Base-by-base conservation (phyloP, 2,797 vertebrate genomes). In the Phrynocephalus forsythii region DNA sequence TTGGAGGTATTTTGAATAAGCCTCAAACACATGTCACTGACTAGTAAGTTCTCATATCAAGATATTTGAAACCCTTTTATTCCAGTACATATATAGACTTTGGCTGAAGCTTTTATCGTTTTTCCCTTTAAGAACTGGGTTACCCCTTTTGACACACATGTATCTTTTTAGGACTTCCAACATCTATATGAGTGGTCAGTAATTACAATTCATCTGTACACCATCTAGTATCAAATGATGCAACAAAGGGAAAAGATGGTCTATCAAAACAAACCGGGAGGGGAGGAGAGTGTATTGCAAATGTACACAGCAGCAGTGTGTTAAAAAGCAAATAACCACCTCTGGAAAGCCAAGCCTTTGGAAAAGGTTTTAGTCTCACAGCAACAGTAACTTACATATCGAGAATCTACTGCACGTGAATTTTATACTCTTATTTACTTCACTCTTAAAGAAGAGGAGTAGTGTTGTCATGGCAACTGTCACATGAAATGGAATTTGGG, bases 291-390 rank as follows among this genome's bases (percentile, higher is more conserved):
- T 90, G n/a, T 28, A 0, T 85, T 92, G 48, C 3, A 26, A 56
- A 24, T 48, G 2, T 63, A 83, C 16, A 66, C 92, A 66, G 56
- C 77, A 82, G n/a, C 18, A 87, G 26, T 75, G 26, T 82, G 86
- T 50, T 50, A n/a, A 79, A 78, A 80, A 90, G 80, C 68, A 86
- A 89, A 81, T 33, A 81, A 11, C 83, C 80, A 60, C 87, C 28
- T 90, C 91, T 88, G 69, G 44, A 79, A 68, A 82, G 84, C 6
- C 86, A 10, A 67, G 20, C 82, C 72, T 91, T 93, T 87, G 11
- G 85, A 93, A 90, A 83, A 92, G 89, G 79, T 63, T 92, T 94
- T 67, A 26, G 69, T 16, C 18, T 81, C 24, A 86, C 13, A 60
- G 20, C 80, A 87, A 38, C 33, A 50, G 6, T 89, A 90, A 90